A percentile compares a stretch with the other conserved stretches of the same genome.
Conservation (phyloP, 2,888 invertebrate species). For the Ramazzottius varieornatus region DNA sequence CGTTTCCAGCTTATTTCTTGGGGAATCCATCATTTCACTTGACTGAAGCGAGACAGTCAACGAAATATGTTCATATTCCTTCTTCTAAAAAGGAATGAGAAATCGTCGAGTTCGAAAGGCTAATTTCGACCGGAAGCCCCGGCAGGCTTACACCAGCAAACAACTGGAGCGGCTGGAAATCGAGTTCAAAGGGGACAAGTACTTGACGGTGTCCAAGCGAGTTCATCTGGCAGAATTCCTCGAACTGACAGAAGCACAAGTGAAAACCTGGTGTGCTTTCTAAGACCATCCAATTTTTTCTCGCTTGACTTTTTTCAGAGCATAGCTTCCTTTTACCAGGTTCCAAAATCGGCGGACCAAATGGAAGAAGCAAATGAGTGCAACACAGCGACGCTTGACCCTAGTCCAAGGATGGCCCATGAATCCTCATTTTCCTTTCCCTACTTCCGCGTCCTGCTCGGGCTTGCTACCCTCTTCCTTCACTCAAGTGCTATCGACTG, state of each 20-base stretch:
- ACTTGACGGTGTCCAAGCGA: constrained; percentile 74
- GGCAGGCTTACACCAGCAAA: constrained; percentile 83
- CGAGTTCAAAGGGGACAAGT: constrained; percentile 84
- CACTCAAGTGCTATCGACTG: no score
- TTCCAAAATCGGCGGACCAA: constrained; percentile 37
- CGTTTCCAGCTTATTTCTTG: no score
- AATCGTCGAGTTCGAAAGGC: constrained; percentile 49
- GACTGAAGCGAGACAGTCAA: no score
- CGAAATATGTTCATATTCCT: no score
- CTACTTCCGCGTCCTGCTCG: no score
- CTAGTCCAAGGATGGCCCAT: no score
- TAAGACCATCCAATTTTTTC: neutral
- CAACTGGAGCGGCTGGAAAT: constrained; percentile 68
- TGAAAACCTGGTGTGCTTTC: constrained; percentile 55
- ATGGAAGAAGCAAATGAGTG: constrained; percentile 86
- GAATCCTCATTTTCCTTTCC: no score
- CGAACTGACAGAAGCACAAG: constrained; percentile 71
- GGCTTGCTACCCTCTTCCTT: no score
- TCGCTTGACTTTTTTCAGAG: no score
- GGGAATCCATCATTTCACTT: no score
- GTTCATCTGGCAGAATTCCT: constrained; percentile 71
- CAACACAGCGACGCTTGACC: no score
- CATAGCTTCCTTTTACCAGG: no score
- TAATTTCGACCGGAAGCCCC: constrained; percentile 67
- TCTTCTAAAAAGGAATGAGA: neutral